Percentiles rank a stretch among this genome's conserved stretches.
phyloP scores from a whole-genome alignment of 1,140 invertebrate species.

The Diploscapter pachys region DNA sequence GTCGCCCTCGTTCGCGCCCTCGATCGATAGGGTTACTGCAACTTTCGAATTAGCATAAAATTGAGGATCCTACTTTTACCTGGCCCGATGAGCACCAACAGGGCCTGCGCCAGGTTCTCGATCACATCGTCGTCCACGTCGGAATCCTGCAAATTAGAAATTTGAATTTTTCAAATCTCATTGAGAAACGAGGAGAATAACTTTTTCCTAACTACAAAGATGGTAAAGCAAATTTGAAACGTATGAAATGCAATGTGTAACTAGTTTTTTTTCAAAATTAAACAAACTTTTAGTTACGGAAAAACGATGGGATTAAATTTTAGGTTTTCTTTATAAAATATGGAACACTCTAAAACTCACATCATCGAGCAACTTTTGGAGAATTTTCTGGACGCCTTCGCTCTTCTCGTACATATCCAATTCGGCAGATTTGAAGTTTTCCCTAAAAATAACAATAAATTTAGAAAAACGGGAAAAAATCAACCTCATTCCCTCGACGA shows the following conservation, averaged over 20 bases:
- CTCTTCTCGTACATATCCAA: conserved; percentile 1
- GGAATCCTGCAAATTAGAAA: background rate
- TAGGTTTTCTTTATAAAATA: background rate
- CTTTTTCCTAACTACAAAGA: too few relatives aligned
- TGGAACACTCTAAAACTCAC: background rate
- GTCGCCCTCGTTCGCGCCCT: background rate
- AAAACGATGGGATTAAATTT: background rate
- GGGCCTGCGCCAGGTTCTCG: background rate
- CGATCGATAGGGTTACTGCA: too few relatives aligned
- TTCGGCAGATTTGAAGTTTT: conserved; percentile 4
- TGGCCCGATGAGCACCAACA: background rate
- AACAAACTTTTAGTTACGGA: too few relatives aligned
- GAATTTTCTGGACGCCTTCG: conserved; percentile 3
- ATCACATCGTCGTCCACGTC: conserved; percentile 8
- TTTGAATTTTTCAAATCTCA: too few relatives aligned
- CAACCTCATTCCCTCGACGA: background rate
- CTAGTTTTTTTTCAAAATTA: too few relatives aligned
- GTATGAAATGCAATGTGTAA: too few relatives aligned
- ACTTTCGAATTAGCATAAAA: background rate
- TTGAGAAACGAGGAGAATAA: too few relatives aligned
- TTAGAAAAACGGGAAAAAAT: background rate
- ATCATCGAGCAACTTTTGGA: conserved; percentile 10
- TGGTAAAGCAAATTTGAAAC: too few relatives aligned
- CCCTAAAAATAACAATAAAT: background rate
- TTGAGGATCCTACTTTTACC: background rate